Conservation (phyloP, 2,888 invertebrate species). For the Marasmarcha lunaedactyla region DNA sequence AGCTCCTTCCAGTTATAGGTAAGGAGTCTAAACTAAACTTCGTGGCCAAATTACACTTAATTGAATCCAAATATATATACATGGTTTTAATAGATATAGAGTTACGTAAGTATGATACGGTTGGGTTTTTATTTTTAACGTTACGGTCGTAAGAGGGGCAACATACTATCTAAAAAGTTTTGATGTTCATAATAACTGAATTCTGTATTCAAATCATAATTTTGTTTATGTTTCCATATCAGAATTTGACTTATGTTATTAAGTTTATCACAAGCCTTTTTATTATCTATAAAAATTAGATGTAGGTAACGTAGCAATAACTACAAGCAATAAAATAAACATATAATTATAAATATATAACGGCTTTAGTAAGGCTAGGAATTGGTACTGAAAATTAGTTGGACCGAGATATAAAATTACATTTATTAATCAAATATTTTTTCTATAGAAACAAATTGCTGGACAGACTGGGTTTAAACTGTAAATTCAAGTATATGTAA, state of each 20-base stretch:
- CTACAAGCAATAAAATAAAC: constrained; percentile 58
- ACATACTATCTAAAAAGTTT: neutral
- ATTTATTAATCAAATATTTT: constrained; percentile 53
- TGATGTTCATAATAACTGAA: too few relatives aligned
- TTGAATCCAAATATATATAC: constrained; percentile 67
- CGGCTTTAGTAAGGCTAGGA: constrained; percentile 65
- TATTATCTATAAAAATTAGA: constrained; percentile 1
- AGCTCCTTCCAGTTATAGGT: constrained; percentile 51
- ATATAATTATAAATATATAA: constrained; percentile 31
- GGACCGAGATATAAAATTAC: constrained; percentile 35
- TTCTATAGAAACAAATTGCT: constrained; percentile 48
- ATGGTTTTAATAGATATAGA: constrained; percentile 56
- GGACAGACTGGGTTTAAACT: constrained; percentile 42
- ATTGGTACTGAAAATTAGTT: constrained; percentile 60
- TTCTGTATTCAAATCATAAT: neutral
- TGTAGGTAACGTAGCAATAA: constrained; percentile 56
- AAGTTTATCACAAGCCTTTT: constrained; percentile 10
- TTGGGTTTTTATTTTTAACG: constrained; percentile 24
- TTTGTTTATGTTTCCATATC: neutral
- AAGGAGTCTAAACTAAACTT: constrained; percentile 56
- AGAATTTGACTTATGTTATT: neutral
- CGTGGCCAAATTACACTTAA: constrained; percentile 70
- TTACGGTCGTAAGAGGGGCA: constrained; percentile 5
- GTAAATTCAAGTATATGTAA: constrained; percentile 29
- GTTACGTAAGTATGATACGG: constrained; percentile 27